Evolutionary conservation across 2,797 vertebrate genomes (phyloP).

Genomic region (Telmatherina bonti): DNA sequence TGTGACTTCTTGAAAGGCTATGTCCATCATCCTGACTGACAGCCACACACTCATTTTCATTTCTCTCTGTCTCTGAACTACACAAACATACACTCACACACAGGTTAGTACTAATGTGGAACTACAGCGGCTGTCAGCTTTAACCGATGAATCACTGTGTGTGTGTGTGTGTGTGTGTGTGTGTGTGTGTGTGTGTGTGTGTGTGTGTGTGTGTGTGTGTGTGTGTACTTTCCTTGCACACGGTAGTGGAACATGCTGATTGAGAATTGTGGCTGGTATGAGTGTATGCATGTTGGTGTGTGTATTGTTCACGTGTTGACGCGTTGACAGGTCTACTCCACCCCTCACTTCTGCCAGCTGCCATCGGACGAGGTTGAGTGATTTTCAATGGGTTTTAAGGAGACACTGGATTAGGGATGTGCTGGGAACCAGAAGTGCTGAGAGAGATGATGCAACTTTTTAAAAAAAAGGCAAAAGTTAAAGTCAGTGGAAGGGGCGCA

Average conservation of each 20-base stretch:
- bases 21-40: conserved; percentile 79
- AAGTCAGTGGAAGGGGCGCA: conserved; percentile 10
- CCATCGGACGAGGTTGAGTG: conserved; percentile 80
- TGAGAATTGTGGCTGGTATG: conserved; percentile 43
- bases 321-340: conserved; percentile 80
- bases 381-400: conserved; percentile 72
- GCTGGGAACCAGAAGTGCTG: conserved; percentile 63
- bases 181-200: conserved; percentile 9
- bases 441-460: conserved; percentile 51
- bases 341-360: conserved; percentile 80
- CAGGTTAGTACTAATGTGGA: conserved; percentile 52
- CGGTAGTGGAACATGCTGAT: conserved; percentile 36
- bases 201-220: conserved; percentile 5
- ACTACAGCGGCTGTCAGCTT: conserved; percentile 30
- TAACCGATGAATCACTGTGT: conserved; percentile 6
- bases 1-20: conserved; percentile 76
- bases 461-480: conserved; percentile 56
- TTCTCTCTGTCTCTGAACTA: conserved; percentile 17
- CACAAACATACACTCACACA: conserved; percentile 8
- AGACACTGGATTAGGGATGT: conserved; percentile 48
- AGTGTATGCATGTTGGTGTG: conserved; percentile 40
- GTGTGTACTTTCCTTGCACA: conserved; percentile 4
- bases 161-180: conserved; percentile 10
- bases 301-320: conserved; percentile 73
- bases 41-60: conserved; percentile 55